Conservation (phyloP, 2,797 vertebrate species). For the Acomys russatus region DNA sequence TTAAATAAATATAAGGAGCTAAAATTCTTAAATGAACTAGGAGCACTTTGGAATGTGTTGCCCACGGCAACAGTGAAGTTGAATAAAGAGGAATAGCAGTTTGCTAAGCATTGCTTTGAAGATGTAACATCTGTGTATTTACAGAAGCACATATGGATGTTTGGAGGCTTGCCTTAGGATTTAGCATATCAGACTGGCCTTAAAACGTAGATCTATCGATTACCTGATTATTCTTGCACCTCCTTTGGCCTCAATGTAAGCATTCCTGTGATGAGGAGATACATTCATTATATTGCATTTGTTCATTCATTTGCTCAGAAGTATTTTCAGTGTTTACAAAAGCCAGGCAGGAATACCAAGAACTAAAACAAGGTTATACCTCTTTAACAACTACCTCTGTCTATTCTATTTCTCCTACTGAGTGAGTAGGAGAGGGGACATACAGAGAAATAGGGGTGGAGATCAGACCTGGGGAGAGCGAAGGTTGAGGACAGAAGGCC, state of each 20-base stretch:
- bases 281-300: neutral
- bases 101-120: neutral
- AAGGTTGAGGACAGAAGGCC: too few species aligned
- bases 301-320: neutral
- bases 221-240: neutral
- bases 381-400: too few species aligned
- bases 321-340: neutral
- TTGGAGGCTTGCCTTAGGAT: neutral
- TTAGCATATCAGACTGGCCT: neutral
- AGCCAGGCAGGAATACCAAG: neutral
- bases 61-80: neutral
- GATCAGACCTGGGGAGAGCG: too few species aligned
- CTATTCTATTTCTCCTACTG: too few species aligned
- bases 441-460: too few species aligned
- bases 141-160: neutral
- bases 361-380: neutral
- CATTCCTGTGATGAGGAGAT: neutral
- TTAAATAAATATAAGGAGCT: neutral
- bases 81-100: neutral
- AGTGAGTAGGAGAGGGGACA: too few species aligned
- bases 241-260: neutral
- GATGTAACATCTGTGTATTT: conserved; percentile 15
- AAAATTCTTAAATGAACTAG: conserved; percentile 11
- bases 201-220: neutral
- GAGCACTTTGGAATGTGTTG: neutral